phyloP scores from a whole-genome alignment of 1,140 invertebrate species.

The Heliconius congener region DNA sequence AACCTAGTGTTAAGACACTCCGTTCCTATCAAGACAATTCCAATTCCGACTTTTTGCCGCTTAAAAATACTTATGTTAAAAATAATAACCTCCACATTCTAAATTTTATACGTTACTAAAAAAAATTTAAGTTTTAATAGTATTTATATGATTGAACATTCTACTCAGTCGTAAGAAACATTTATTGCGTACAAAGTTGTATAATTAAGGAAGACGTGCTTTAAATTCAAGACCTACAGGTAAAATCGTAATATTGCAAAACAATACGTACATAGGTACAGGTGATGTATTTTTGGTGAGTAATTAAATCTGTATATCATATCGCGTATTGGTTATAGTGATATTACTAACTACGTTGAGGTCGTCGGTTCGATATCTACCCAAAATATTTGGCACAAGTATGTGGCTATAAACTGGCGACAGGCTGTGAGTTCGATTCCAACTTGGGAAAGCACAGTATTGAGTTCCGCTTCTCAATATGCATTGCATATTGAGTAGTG shows the following conservation, averaged over 20 bases:
- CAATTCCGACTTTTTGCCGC: too few relatives aligned
- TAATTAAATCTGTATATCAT: conserved; percentile 7
- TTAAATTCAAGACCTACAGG: conserved; percentile 22
- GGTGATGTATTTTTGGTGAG: background rate
- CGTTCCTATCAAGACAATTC: too few relatives aligned
- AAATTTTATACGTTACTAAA: background rate
- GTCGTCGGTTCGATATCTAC: background rate
- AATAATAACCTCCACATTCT: background rate
- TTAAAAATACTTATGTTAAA: background rate
- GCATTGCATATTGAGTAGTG: too few relatives aligned
- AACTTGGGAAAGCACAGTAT: too few relatives aligned
- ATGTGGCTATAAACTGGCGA: too few relatives aligned
- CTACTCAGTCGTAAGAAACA: conserved; percentile 5
- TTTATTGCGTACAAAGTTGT: conserved; percentile 19
- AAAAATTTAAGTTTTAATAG: background rate
- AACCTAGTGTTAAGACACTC: too few relatives aligned
- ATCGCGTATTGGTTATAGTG: background rate
- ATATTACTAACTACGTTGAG: background rate
- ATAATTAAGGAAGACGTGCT: conserved; percentile 35
- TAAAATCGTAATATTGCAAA: conserved; percentile 26
- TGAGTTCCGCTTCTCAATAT: too few relatives aligned
- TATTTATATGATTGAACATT: conserved; percentile 1
- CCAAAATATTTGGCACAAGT: too few relatives aligned
- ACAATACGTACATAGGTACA: conserved; percentile 4
- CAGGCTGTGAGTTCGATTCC: too few relatives aligned